phyloP scores from a whole-genome alignment of 1,140 invertebrate genomes.

The Melitaea cinxia region DNA sequence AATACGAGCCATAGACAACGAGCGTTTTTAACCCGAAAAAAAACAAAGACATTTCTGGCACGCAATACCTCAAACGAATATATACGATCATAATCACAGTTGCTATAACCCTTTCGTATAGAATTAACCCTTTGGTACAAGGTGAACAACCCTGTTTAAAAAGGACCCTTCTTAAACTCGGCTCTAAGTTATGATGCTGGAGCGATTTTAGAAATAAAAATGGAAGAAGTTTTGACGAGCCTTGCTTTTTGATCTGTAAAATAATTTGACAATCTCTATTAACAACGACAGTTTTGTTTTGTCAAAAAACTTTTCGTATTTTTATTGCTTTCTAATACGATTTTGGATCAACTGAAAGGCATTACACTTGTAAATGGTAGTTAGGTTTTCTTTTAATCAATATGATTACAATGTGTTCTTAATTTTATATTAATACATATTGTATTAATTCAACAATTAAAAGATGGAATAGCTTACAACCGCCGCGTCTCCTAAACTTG shows the following conservation, averaged over 20 bases:
- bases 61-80: constrained; percentile 64
- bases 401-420: too few species aligned
- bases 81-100: constrained; percentile 56
- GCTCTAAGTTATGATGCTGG: constrained; percentile 30
- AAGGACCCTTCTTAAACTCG: constrained; percentile 58
- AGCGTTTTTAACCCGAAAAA: constrained; percentile 35
- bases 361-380: too few species aligned
- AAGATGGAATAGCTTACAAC: not conserved
- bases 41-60: constrained; percentile 58
- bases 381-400: too few species aligned
- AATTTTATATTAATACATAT: too few species aligned
- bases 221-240: too few species aligned
- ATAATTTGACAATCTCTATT: too few species aligned
- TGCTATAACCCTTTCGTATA: constrained; percentile 63
- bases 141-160: constrained; percentile 75
- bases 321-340: too few species aligned
- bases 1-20: constrained; percentile 30
- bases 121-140: constrained; percentile 76
- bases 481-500: constrained; percentile 1
- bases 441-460: too few species aligned
- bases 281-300: too few species aligned
- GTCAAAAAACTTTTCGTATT: too few species aligned
- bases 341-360: too few species aligned
- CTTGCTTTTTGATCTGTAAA: too few species aligned
- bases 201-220: constrained; percentile 26